Base-by-base conservation (phyloP, 2,888 invertebrate species). In the Ecliptopera silaceata region DNA sequence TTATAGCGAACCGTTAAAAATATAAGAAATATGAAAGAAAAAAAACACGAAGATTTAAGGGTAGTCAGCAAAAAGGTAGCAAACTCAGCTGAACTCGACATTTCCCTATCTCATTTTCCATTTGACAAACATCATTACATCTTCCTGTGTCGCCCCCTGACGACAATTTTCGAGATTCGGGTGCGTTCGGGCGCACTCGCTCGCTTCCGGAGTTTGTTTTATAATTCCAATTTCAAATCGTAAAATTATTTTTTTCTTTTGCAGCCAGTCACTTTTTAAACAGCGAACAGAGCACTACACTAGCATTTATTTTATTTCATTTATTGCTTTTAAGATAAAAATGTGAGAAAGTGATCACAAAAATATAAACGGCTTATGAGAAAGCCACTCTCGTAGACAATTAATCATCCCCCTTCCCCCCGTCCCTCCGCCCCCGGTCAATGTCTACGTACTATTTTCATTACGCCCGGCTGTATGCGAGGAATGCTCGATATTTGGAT, bases 41-140 rank as follows among this genome's bases (percentile, higher is more conserved):
- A 3, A 10, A 36, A 36, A 36, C 0, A 10, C 36, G 36, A 10
- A 2, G 36, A 15, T 32, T 36, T 51, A 36, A 39, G 39, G 59
- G 47, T 46, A 73, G 77, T 86, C 84, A 84, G 85, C 83, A 67
- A 79, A 83, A 86, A 85, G 84, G 84, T 84, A 83, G 79, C 82
- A 77, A 83, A 79, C 79, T 83, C 84, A 78, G 80, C 83, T 75
- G 74, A 80, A 74, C 76, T 77, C 81, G 70, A 85, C 87, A 85
- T 88, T 88, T 90, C 90, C 90, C 91, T 91, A 90, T 90, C 90
- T 89, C 88, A 90, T 91, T 91, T 91, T 90, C 90, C 90, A 90
- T 91, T 90, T 90, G 90, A 89, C 91, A 90, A 88, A 88, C 91
- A 89, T 89, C 90, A 90, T 88, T 90, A 89, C 88, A 84, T 85